These are phyloP conservation scores for Muntiacus muntjak DNA, from an alignment of 2,113 vertebrate genomes.

Conservation along the genomic window DNA sequence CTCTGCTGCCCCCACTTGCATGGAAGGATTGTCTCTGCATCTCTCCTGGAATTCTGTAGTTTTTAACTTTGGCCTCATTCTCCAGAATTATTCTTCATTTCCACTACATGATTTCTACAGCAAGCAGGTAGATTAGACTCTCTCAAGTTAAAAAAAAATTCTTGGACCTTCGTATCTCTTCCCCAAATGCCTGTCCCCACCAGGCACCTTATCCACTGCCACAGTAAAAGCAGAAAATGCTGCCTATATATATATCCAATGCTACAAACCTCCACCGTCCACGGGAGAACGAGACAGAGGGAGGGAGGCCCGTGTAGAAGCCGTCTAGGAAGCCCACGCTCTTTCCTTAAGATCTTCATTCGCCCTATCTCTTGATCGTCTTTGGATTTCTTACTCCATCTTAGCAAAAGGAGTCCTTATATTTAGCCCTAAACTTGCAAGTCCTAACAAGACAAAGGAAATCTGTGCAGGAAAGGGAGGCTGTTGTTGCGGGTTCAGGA, in stretches of 20 bases:
- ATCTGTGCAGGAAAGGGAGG: neutral
- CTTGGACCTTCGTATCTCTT: neutral
- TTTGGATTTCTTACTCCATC: neutral
- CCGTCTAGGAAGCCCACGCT: neutral
- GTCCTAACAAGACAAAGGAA: neutral
- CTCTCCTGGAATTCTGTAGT: neutral
- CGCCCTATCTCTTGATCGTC: neutral
- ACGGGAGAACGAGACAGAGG: neutral
- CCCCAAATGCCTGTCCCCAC: neutral
- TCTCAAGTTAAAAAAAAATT: neutral
- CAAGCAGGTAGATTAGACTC: neutral
- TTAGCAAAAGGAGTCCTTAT: neutral
- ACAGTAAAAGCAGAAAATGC: neutral
- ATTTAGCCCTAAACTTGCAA: neutral
- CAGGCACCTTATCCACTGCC: neutral
- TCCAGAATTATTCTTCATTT: neutral
- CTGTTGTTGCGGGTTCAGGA: neutral
- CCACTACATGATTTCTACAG: neutral
- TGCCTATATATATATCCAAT: neutral
- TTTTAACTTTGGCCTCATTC: neutral
- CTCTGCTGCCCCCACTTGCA: neutral
- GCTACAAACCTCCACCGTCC: neutral
- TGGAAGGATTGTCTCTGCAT: neutral
- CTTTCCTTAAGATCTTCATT: neutral
- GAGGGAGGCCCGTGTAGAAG: neutral